Base-by-base conservation (phyloP, 2,797 vertebrate genomes). In the Acomys russatus region DNA sequence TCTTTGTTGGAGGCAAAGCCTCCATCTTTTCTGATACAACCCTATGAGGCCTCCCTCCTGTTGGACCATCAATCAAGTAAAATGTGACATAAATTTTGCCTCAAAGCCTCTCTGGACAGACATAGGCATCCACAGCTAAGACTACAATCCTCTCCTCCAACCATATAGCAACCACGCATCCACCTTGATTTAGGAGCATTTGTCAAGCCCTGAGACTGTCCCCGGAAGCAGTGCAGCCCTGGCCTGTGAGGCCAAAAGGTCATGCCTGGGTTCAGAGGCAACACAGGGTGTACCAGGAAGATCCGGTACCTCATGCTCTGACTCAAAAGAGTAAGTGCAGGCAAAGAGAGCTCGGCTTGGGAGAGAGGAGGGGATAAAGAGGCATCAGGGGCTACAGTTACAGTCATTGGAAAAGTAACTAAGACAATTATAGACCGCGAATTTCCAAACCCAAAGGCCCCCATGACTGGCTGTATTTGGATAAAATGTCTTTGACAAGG, bases 11-110 rank as follows among this genome's bases (percentile, higher is more conserved):
- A 33, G 88, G 91, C 95, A 66, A 90, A 94, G 63, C 96, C 96
- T 87, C 76, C 3, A 49, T 79, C 73, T 96, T 61, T 84, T 86
- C 96, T 95, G 96, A 97, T 94, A 95, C 10, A 10, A 49, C 70
- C 20, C n/a, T 2, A 2, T 0, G 6, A 96, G 85, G 77, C 25
- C 66, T 11, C 54, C 44, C 79, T 70, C 96, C 94, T 63, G 78
- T 61, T 82, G 86, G 3, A 11, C 94, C 79, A 83, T 97, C 98
- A 98, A 78, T 98, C 98, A 97, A 78, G 95, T 90, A 68, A 96
- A 98, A 98, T n/a, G 95, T 97, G 92, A 97, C 74, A 98, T 96
- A 97, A 97, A 97, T 97, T 97, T 96, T 95, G 51, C 88, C 97
- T 97, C 96, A 97, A 97, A 94, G 84, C 59, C 97, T 97, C 91